Conservation (phyloP, 2,113 vertebrate species). For the Regulus satrapa region DNA sequence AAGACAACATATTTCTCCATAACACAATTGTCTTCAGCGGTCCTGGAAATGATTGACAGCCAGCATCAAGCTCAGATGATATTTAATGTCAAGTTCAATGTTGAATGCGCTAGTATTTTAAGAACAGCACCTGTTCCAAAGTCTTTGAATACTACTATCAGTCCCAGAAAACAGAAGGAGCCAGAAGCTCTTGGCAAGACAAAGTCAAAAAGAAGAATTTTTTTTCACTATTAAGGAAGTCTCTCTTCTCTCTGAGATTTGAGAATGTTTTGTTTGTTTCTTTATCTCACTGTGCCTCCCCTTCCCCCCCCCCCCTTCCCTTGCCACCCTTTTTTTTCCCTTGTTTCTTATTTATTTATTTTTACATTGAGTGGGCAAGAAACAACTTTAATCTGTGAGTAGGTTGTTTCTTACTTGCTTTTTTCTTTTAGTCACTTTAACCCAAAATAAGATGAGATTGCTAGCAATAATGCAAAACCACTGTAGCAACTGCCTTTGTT, state of each 20-base stretch:
- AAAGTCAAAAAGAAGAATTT: not conserved
- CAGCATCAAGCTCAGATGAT: not conserved
- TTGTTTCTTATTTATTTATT: not conserved
- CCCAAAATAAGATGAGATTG: not conserved
- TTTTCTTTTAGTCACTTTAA: not conserved
- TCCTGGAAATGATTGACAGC: not conserved
- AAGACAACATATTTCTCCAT: not conserved
- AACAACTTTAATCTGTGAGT: not conserved
- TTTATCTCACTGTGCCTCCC: fast-evolving
- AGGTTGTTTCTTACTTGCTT: not conserved
- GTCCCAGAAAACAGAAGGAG: not conserved
- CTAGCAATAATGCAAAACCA: not conserved
- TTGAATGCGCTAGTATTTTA: not conserved
- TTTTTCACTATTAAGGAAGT: not conserved
- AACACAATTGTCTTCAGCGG: not conserved
- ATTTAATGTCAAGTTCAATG: not conserved
- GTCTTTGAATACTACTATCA: not conserved
- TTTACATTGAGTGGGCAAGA: not conserved
- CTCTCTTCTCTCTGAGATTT: not conserved
- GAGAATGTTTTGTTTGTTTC: not conserved
- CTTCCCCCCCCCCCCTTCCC: fast-evolving
- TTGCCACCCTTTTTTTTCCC: not conserved
- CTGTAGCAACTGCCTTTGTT: not conserved
- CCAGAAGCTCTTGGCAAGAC: not conserved
- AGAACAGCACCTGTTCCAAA: constrained; percentile 12